Evolutionary conservation across 2,797 vertebrate genomes (phyloP), one percentile per base, ranked within the genome.

Genomic region (Dermochelys coriacea): DNA sequence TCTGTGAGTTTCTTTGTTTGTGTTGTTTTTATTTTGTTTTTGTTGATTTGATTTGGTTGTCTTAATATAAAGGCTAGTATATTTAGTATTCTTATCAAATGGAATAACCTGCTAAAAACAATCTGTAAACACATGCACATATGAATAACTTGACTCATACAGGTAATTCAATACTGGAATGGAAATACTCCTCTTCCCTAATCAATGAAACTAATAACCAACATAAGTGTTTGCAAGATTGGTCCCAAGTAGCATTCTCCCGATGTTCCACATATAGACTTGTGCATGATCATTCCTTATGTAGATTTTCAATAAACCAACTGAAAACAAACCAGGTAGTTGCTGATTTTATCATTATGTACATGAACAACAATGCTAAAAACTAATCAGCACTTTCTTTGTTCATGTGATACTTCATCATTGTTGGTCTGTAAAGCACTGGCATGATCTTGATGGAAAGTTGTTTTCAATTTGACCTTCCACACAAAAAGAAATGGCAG

Each of bases 201-300:
- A 37, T 0, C 23, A 88, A 34, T 4, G 4, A 5, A 82, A 82
- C 5, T 77, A 94, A n/a, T 15, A 0, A 49, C 14, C 34, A 18
- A 47, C 10, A 31, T 12, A 0, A 12, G 23, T 5, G 45, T 0
- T 34, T 0, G 0, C 11, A 80, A 37, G 68, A 29, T 2, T 19
- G 1, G 21, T 85, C 1, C 15, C 10, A 51, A 19, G 25, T 50
- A 23, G 2, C 10, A 3, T 5, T 89, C 7, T 57, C 25, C 80
- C 21, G 1, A 0, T 21, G 51, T 27, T 81, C 51, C 18, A 47
- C 51, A 7, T 57, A 4, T 19, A 37, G 16, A 68, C 19, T 37
- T 37, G 61, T 68, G 61, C 34, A 37, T n/a, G 16, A 64, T 9
- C 64, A 68, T 37, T 25, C 34, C 4, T 6, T 81, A 52, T 6